Base-by-base conservation (phyloP, 1,140 invertebrate species). In the Tribolium madens region DNA sequence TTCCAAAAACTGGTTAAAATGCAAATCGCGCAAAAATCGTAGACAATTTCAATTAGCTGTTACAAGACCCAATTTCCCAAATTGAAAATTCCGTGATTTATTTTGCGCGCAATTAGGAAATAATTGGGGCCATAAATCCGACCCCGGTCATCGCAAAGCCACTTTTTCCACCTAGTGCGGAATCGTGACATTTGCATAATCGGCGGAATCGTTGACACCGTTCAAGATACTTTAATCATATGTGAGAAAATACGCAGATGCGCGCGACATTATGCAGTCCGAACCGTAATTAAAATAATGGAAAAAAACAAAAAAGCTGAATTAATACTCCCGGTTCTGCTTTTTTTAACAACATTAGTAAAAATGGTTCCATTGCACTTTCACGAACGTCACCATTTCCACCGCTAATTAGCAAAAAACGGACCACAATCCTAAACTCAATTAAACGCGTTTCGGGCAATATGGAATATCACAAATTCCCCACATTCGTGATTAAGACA, bases 221-320 rank as follows among this genome's bases (percentile, higher is more conserved):
- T 64, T 64, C 57, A 64, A 64, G 57, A 64, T 64, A 33, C 57
- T 64, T 64, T 64, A 64, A 64, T 64, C 57, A 33, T 64, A 64
- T 64, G 57, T 64, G 57, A 33, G 57, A 64, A 64, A 64, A 64
- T 64, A 21, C 57, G 57, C 57, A 64, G 57, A 64, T 64, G 53
- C 53, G 53, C 53, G 53, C 13, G 17, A 60, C 53, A 60, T 60
- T 60, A 60, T 60, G 57, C 57, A 64, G 57, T 33, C 57, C 18
- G 26, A 64, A 10, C 2, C 57, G 4, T 64, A 64, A 64, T 64
- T 64, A 64, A 36, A 17, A 57, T n/a, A 42, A 57, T 17, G 15
- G 17, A 57, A 57, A 57, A 64, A 64, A 13, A 18, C 1, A 21
- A 57, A 64, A 64, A 64, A 64, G 31, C 12, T n/a, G 57, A 64